Base-by-base conservation (phyloP, 2,888 invertebrate genomes). In the Limnephilus marmoratus region DNA sequence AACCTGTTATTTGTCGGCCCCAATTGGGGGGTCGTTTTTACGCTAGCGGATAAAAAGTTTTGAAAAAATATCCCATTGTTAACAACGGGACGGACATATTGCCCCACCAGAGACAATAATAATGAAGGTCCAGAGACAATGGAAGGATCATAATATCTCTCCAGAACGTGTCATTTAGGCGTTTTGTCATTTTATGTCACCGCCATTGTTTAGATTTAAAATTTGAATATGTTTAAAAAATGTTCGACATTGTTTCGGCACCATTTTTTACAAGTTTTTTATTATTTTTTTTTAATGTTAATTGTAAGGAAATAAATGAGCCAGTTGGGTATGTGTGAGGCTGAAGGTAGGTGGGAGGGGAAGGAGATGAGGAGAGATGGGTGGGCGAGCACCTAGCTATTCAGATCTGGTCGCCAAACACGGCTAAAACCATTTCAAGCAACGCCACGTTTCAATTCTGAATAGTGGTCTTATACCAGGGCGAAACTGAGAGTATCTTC, bases 11-110 rank as follows among this genome's bases (percentile, higher is more conserved):
- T 83, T 83, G 83, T 83, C 83, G 83, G 37, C 83, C 34, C 34
- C 83, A 34, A 83, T 37, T 24, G 34, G 34, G 83, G 41, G 83
- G 83, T 83, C 83, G 34, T 37, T 34, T 34, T 31, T 34, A 83
- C 37, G 68, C 37, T 18, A 3, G 31, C 31, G 83, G 18, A 34
- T 18, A 83, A 83, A 83, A 34, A 37, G 37, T 83, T 83, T 37
- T 83, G n/a, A 83, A 83, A 83, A 37, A 83, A 83, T 37, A 83
- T 37, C 83, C 68, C 83, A 34, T 83, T 83, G 83, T 83, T 83
- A 34, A 18, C 83, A 24, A 37, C 37, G 11, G 83, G 34, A 24
- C 83, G 83, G 37, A 24, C 37, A 34, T 41, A 68, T 68, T 68
- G 68, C n/a, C 24, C 68, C 68, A 83, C 34, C 82, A 68, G 82